Evolutionary conservation across 1,140 invertebrate genomes (phyloP), one percentile per base, ranked within the genome.

Genomic region (Microvelia longipes): DNA sequence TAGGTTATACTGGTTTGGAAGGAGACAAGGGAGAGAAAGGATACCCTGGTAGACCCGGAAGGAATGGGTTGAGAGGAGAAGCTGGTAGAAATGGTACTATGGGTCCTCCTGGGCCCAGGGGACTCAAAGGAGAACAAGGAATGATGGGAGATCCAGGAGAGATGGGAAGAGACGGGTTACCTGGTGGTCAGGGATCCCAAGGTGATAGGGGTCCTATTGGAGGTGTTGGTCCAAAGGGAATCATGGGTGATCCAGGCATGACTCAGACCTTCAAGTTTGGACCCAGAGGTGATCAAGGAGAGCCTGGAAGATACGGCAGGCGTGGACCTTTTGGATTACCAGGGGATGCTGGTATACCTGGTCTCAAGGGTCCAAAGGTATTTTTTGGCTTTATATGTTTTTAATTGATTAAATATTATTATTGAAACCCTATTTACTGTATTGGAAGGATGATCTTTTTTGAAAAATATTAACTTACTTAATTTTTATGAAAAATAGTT

Each of bases 91-190:
- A 75, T 72, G 80, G 77, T 50, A 81, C 81, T 68, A 75, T 75
- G 26, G 78, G 77, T 50, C 73, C 76, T 26, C 85, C 88, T 75
- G 91, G 90, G 1, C 77, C 76, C 15, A 30, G 60, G 35, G 70
- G 70, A 30, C 13, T 26, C 2, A 50, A 67, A 35, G 70, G 70
- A 5, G 81, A 80, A 26, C 75, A 75, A 28, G 75, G 75, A 64
- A 50, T 66, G 28, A 67, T 15, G 72, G 79, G 61, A 79, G 81
- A 50, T 86, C 88, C 28, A 29, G 80, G 69, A 2, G 77, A 86
- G 1, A 87, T 86, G 74, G 88, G 90, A 70, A 88, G 90, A 78
- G 90, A 90, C 76, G 90, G 90, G 69, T 77, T 91, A 29, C 87
- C 86, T 66, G 88, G 89, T 30, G 71, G 85, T 26, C 77, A 83